Evolutionary conservation across 2,797 vertebrate genomes (phyloP).

Genomic region (Eremophila alpestris): DNA sequence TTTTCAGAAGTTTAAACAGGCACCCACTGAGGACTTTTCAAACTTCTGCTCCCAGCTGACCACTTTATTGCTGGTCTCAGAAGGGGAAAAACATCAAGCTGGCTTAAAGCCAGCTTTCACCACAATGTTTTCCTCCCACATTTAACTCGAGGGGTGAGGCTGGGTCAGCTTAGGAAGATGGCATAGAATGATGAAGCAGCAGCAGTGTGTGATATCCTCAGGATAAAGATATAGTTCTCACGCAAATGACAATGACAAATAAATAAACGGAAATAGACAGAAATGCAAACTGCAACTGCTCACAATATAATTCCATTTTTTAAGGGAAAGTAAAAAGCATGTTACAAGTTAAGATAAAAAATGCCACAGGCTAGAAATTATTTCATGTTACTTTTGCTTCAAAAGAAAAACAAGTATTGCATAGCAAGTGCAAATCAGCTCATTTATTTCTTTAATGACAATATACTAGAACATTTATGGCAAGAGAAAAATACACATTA

Average conservation of each 20-base stretch:
- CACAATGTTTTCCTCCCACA: fast-evolving
- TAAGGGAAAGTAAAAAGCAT: neutral
- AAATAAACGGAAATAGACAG: neutral
- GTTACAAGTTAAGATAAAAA: neutral
- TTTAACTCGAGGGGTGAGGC: neutral
- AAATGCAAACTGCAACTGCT: neutral
- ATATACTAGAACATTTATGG: neutral
- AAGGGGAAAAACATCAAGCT: neutral
- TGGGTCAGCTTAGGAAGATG: neutral
- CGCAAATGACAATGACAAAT: neutral
- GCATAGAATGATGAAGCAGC: neutral
- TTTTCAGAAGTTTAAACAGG: neutral
- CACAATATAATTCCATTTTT: neutral
- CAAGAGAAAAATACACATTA: neutral
- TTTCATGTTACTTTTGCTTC: neutral
- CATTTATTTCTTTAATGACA: neutral
- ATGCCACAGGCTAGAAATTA: neutral
- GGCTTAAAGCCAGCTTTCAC: neutral
- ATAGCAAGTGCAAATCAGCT: neutral
- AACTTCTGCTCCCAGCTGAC: neutral
- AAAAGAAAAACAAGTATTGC: neutral
- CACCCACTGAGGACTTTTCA: neutral
- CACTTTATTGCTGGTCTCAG: neutral
- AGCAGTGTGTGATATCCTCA: neutral
- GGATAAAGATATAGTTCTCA: neutral